These are phyloP conservation scores for Limosa lapponica DNA, from an alignment of 2,797 vertebrate genomes.

Conservation along the genomic window DNA sequence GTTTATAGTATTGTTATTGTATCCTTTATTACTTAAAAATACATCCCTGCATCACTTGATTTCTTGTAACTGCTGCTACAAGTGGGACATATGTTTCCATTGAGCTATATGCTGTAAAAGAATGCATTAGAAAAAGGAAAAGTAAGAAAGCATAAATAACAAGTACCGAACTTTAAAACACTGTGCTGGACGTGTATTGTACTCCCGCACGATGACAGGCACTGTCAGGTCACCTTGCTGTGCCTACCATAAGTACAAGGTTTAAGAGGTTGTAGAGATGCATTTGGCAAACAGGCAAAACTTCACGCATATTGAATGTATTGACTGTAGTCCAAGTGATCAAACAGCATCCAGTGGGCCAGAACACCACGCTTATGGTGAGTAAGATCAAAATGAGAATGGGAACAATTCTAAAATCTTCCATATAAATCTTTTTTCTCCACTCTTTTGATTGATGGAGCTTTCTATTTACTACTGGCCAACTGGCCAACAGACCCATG, in stretches of 20 bases:
- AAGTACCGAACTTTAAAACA: background rate
- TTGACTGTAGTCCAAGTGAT: background rate
- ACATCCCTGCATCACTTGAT: background rate
- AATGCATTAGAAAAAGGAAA: background rate
- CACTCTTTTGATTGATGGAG: background rate
- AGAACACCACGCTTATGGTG: background rate
- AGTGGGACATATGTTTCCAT: background rate
- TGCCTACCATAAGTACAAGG: background rate
- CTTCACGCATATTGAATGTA: background rate
- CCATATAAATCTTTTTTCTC: background rate
- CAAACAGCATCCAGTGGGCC: background rate
- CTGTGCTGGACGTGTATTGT: fast-evolving
- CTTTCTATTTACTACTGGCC: background rate
- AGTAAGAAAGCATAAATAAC: background rate
- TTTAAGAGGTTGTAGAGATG: background rate
- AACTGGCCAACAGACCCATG: background rate
- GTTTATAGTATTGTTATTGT: background rate
- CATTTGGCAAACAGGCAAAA: background rate
- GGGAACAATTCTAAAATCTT: background rate
- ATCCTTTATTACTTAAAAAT: background rate
- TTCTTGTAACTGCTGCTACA: background rate
- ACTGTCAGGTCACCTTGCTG: background rate
- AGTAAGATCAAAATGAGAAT: background rate
- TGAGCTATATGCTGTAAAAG: background rate
- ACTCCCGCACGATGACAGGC: background rate